A percentile compares a stretch with the other conserved stretches of the same genome.
Conservation (phyloP, 2,797 vertebrate species). For the Xiphophorus birchmanni region DNA sequence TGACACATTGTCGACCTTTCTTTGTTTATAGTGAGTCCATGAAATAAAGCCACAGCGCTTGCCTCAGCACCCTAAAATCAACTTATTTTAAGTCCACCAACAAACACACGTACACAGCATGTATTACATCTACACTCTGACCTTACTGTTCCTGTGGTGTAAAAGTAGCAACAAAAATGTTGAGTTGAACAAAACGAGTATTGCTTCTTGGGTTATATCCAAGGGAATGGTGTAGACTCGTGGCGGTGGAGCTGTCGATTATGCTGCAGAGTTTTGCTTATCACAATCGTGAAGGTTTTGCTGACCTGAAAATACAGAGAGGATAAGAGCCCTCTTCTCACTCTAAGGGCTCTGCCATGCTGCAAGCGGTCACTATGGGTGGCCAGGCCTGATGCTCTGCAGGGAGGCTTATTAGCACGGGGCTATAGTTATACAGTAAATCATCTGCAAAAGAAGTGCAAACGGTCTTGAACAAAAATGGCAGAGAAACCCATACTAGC, state of each 20-base stretch:
- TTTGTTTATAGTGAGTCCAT: constrained; percentile 56
- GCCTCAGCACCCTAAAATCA: constrained; percentile 31
- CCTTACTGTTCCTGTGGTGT: constrained; percentile 47
- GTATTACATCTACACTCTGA: constrained; percentile 41
- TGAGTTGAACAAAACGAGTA: constrained; percentile 22
- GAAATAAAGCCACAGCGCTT: constrained; percentile 49
- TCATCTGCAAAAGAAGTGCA: constrained; percentile 32
- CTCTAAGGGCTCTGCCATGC: constrained; percentile 24
- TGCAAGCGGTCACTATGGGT: constrained; percentile 25
- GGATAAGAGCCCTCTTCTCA: constrained; percentile 37
- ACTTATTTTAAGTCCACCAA: constrained; percentile 12
- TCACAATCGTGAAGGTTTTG: constrained; percentile 53
- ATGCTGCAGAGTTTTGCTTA: constrained; percentile 49
- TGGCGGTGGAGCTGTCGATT: constrained; percentile 44
- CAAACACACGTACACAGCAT: background rate
- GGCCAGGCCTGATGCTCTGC: constrained; percentile 27
- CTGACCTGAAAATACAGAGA: constrained; percentile 51
- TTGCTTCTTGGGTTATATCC: constrained; percentile 28
- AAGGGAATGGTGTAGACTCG: constrained; percentile 24
- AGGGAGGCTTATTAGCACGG: constrained; percentile 38
- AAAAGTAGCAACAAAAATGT: constrained; percentile 44
- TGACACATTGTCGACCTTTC: constrained; percentile 67
- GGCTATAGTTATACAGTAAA: constrained; percentile 42
- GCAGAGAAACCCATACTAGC: no score
- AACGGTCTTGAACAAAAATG: no score